Conservation (phyloP, 2,888 invertebrate genomes). For the Zaprionus obscuricornis region DNA sequence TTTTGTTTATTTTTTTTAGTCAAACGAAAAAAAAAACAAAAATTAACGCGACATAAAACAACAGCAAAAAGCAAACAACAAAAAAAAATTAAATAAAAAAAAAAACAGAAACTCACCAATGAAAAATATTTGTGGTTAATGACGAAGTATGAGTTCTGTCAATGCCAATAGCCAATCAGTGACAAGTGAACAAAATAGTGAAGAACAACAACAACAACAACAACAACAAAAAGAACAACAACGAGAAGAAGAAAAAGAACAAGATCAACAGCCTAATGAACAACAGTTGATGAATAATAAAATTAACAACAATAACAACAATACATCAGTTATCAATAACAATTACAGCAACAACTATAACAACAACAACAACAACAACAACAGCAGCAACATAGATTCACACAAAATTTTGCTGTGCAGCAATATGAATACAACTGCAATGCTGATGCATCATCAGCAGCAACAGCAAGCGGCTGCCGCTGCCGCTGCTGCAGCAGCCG, state of each 20-base stretch:
- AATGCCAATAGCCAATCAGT: slow-evolving; percentile 85
- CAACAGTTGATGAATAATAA: slow-evolving; percentile 63
- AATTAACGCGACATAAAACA: slow-evolving; percentile 22
- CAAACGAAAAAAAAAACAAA: slow-evolving; percentile 30
- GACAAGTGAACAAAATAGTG: slow-evolving; percentile 85
- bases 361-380: slow-evolving; percentile 40
- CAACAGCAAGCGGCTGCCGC: slow-evolving; percentile 70
- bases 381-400: slow-evolving; percentile 42
- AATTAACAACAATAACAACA: slow-evolving; percentile 53
- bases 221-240: slow-evolving; percentile 83
- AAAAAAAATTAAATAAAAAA: slow-evolving; percentile 9
- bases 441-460: slow-evolving; percentile 81
- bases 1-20: slow-evolving; percentile 42
- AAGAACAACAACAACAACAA: slow-evolving; percentile 23
- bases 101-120: slow-evolving; percentile 8
- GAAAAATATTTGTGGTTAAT: slow-evolving; percentile 43
- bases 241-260: slow-evolving; percentile 13
- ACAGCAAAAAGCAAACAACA: slow-evolving; percentile 18
- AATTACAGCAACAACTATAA: slow-evolving; percentile 39
- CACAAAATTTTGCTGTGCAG: slow-evolving; percentile 48
- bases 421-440: slow-evolving; percentile 78
- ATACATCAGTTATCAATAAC: slow-evolving; percentile 28
- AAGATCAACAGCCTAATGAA: slow-evolving; percentile 55
- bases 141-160: slow-evolving; percentile 85
- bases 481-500: slow-evolving; percentile 60